Evolutionary conservation across 2,797 vertebrate genomes (phyloP).

Genomic region (Enteromius anoplus): DNA sequence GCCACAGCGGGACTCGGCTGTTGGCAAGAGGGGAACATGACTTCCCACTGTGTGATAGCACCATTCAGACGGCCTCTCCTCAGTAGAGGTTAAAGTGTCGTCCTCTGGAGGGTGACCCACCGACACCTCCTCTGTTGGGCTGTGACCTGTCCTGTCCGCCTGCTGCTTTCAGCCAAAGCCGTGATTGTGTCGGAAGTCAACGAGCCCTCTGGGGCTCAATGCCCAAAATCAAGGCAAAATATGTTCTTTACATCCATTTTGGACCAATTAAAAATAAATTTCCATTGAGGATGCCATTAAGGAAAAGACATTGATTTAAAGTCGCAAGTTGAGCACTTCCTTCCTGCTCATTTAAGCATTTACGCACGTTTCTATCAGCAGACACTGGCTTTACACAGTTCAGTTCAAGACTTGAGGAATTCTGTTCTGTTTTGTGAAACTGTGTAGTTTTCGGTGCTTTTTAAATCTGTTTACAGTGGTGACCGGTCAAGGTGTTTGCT

Average conservation of each 20-base stretch:
- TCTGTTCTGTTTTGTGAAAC: background rate
- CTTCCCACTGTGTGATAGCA: conserved; percentile 56
- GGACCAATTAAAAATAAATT: background rate
- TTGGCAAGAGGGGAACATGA: conserved; percentile 55
- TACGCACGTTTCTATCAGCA: background rate
- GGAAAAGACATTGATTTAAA: background rate
- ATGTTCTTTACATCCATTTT: background rate
- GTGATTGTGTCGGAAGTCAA: background rate
- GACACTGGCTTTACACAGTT: background rate
- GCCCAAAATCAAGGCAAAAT: background rate
- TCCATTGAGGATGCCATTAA: background rate
- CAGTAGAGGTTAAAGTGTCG: conserved; percentile 41
- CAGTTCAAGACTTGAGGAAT: background rate
- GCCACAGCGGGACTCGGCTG: conserved; percentile 42
- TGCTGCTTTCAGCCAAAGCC: conserved; percentile 37
- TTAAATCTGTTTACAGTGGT: background rate
- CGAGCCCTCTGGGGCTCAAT: background rate
- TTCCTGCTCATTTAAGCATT: background rate
- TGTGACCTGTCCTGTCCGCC: conserved; percentile 56
- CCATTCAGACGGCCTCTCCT: conserved; percentile 42
- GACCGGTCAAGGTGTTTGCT: conserved; percentile 17
- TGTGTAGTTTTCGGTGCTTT: background rate
- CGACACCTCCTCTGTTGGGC: conserved; percentile 52
- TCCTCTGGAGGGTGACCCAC: conserved; percentile 55
- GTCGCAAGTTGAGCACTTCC: background rate